These are phyloP conservation scores for Uloborus diversus DNA, from an alignment of 1,140 invertebrate species.

Conservation along the genomic window DNA sequence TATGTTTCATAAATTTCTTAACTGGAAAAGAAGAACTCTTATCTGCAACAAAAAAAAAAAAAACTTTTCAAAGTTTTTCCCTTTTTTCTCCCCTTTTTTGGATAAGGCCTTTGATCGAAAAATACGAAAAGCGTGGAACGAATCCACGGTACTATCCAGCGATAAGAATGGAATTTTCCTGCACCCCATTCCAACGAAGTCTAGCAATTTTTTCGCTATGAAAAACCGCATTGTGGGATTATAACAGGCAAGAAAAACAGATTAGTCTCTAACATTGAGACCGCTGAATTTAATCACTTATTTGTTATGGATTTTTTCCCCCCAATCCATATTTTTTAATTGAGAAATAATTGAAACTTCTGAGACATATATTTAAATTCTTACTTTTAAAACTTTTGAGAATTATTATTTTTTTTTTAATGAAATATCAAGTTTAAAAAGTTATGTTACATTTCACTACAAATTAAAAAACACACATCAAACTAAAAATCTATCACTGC, in stretches of 20 bases:
- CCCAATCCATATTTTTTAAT: too few relatives aligned
- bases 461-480: too few relatives aligned
- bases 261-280: slow-evolving; percentile 16
- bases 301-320: neutral
- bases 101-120: slow-evolving; percentile 7
- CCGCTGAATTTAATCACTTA: slow-evolving; percentile 24
- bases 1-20: slow-evolving; percentile 47
- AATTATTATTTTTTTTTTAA: too few relatives aligned
- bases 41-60: slow-evolving; percentile 39
- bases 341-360: too few relatives aligned
- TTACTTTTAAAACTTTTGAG: too few relatives aligned
- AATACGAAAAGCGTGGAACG: neutral
- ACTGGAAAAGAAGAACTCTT: slow-evolving; percentile 12
- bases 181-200: neutral
- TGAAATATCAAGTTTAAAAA: too few relatives aligned
- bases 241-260: slow-evolving; percentile 23
- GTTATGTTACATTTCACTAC: too few relatives aligned
- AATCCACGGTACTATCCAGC: neutral
- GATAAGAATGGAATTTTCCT: slow-evolving; percentile 1
- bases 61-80: too few relatives aligned
- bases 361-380: too few relatives aligned
- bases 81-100: too few relatives aligned
- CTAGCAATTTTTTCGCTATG: neutral
- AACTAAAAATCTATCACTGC: too few relatives aligned
- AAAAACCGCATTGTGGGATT: neutral